phyloP scores from a whole-genome alignment of 2,797 vertebrate genomes.

The Sylvia borin region DNA sequence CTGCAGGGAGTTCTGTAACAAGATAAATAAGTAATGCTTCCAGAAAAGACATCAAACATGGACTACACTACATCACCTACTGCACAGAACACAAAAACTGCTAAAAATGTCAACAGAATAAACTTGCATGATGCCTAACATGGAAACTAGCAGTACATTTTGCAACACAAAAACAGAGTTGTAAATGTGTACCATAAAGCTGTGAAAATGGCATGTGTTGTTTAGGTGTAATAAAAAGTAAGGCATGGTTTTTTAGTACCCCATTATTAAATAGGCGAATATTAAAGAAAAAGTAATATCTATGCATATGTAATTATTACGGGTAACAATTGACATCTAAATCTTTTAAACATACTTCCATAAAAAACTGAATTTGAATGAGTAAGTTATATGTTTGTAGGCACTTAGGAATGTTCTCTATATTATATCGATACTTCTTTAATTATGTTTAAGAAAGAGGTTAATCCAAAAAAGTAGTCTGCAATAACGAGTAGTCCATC shows the following conservation, averaged over 20 bases:
- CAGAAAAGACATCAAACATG: not conserved
- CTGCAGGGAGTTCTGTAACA: not conserved
- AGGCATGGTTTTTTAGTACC: not conserved
- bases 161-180: not conserved
- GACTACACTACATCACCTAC: not conserved
- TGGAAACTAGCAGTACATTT: not conserved
- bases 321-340: not conserved
- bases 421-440: constrained; percentile 7
- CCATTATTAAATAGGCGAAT: not conserved
- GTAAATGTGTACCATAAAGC: not conserved
- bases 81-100: not conserved
- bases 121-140: not conserved
- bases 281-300: not conserved
- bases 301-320: not conserved
- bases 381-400: not conserved
- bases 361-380: constrained; percentile 42
- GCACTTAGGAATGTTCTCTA: constrained; percentile 16
- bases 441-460: constrained; percentile 39
- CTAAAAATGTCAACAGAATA: not conserved
- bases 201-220: not conserved
- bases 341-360: not conserved
- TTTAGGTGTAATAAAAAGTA: not conserved
- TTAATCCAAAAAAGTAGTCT: constrained; percentile 37
- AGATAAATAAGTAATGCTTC: constrained; percentile 26
- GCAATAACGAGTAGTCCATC: constrained; percentile 22